Percentiles rank a stretch among this genome's conserved stretches.
Conservation (phyloP, 2,888 invertebrate genomes). For the Sthenelais limicola region DNA sequence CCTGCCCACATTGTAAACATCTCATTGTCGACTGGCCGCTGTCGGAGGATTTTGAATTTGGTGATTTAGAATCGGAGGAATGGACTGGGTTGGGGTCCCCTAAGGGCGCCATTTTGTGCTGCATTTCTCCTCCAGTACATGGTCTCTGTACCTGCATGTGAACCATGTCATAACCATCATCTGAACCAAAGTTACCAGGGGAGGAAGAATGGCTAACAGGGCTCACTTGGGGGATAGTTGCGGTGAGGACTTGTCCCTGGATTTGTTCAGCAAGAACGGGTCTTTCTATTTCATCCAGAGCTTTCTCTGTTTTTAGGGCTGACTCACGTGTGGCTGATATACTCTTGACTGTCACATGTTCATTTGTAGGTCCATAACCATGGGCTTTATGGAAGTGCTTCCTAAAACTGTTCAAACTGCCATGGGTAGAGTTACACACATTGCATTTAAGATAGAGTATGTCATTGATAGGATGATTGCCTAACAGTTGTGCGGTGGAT, state of each 20-base stretch:
- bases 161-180: conserved; percentile 22
- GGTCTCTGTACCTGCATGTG: conserved; percentile 24
- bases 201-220: not conserved
- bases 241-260: not conserved
- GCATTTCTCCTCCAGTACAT: conserved; percentile 16
- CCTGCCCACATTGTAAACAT: conserved; percentile 45
- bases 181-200: conserved; percentile 5
- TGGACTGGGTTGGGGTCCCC: not conserved
- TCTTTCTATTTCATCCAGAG: conserved; percentile 28
- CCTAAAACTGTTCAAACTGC: conserved; percentile 68
- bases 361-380: conserved; percentile 67
- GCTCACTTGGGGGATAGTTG: not conserved
- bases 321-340: conserved; percentile 62
- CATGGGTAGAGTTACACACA: conserved; percentile 66
- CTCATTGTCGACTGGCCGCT: conserved; percentile 38
- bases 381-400: conserved; percentile 70
- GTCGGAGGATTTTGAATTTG: not conserved
- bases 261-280: conserved; percentile 11
- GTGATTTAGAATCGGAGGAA: not conserved
- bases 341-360: conserved; percentile 67
- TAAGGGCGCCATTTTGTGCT: conserved; percentile 23
- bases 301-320: conserved; percentile 18
- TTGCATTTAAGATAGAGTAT: conserved; percentile 68
- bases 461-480: conserved; percentile 65
- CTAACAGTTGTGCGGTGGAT: conserved; percentile 55